phyloP scores from a whole-genome alignment of 2,888 invertebrate genomes.

The Prosapia bicincta region DNA sequence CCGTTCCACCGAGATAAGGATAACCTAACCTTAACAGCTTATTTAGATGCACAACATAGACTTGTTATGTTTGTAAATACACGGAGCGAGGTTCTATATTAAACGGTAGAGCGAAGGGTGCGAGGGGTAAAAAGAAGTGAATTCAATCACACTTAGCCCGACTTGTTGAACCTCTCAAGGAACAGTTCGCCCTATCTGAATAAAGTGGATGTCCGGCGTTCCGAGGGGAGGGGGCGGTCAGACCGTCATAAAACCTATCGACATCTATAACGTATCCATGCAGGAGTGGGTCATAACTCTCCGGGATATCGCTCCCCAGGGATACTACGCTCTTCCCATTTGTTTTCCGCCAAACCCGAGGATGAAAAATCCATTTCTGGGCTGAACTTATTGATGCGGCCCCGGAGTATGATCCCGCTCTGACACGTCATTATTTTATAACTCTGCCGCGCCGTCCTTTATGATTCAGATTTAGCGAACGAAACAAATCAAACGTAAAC shows the following conservation, averaged over 20 bases:
- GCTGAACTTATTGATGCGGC: background rate
- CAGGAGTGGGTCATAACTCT: constrained; percentile 24
- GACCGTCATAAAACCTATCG: constrained; percentile 33
- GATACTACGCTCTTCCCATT: constrained; percentile 43
- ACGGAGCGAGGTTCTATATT: background rate
- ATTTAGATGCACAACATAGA: constrained; percentile 23
- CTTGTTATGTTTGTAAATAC: constrained; percentile 4
- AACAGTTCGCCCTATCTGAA: background rate
- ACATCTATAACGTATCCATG: constrained; percentile 33
- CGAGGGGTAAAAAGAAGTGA: background rate
- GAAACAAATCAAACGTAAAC: too few relatives aligned
- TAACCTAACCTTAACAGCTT: constrained; percentile 10
- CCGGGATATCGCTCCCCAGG: constrained; percentile 9
- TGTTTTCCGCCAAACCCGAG: constrained; percentile 43
- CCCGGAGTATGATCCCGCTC: background rate
- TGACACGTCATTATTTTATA: background rate
- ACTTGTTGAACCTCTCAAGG: background rate
- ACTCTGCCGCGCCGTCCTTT: background rate
- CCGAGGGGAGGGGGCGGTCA: background rate
- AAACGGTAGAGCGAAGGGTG: background rate
- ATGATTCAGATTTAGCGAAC: too few relatives aligned
- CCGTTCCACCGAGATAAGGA: too few relatives aligned
- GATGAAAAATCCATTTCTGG: constrained; percentile 53
- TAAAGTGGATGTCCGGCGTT: background rate
- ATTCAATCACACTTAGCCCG: constrained; percentile 22